Conservation (phyloP, 37 sponge, comb jelly and placozoan species). For the Beroe forskalii region DNA sequence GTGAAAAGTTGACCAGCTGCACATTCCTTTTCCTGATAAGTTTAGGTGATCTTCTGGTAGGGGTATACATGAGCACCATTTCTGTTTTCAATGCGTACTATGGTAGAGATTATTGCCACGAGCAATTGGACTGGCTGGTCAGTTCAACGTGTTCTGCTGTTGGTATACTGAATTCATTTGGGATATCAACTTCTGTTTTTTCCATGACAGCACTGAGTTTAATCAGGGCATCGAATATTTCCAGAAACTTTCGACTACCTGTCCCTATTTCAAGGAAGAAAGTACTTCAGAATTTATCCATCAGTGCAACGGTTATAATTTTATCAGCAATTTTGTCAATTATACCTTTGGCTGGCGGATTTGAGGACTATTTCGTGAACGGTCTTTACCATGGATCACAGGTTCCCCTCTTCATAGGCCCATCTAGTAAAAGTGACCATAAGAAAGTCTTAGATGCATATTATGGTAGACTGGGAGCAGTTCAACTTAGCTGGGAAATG, state of each 20-base stretch:
- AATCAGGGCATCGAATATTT: background rate
- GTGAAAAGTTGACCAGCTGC: too few species aligned
- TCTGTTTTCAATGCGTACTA: background rate
- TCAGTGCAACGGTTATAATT: background rate
- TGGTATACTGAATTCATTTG: background rate
- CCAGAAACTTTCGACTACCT: background rate
- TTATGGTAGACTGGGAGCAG: background rate
- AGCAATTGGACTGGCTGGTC: background rate
- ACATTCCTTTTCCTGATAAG: too few species aligned
- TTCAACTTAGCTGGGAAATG: background rate
- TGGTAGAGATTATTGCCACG: background rate
- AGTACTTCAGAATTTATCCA: background rate
- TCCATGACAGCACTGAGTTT: constrained; percentile 33
- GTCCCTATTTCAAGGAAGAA: background rate
- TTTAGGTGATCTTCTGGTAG: too few species aligned
- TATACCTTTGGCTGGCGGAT: background rate
- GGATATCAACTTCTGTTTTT: background rate
- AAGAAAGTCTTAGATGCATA: too few species aligned
- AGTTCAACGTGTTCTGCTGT: background rate
- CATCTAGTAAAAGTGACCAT: too few species aligned
- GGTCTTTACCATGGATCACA: background rate
- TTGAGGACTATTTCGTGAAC: background rate
- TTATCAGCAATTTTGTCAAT: background rate
- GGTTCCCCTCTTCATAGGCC: background rate
- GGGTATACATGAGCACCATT: background rate